Base-by-base conservation (phyloP, 2,888 invertebrate genomes). In the Asteroscopus sphinx region DNA sequence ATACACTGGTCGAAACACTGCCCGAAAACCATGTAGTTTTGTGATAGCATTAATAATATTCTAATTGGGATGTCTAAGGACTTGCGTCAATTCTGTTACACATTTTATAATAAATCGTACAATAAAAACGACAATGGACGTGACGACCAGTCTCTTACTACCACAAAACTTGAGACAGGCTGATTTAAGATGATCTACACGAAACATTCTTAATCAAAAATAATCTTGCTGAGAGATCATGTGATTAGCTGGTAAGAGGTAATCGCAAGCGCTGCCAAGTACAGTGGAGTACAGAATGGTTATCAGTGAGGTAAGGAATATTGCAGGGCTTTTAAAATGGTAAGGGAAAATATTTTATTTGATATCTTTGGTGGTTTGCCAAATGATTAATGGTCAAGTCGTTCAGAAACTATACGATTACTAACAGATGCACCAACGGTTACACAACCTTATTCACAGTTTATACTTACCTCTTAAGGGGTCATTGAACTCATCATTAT, bases 221-320 rank as follows among this genome's bases (percentile, higher is more conserved):
- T 86, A 85, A 81, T 77, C 71, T 72, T 72, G 81, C 74, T 76
- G 76, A 78, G 73, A 77, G 66, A 73, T 79, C 85, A 85, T 83
- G 83, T 82, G 87, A 85, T 80, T 49, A 58, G 35, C 21, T 51
- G 32, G 48, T 44, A 37, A 51, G 49, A 42, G 59, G 39, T 47
- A 56, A 42, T 49, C 8, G 32, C 15, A 41, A 11, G 42, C 52
- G 75, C 62, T 83, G 82, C 83, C 81, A 83, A 83, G 37, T 57
- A 51, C 65, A 3, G 4, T 21, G 21, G 21, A 6, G 21, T 21
- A 21, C 21, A 21, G 21, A 21, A 1, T 21, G 2, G 6, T 37
- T 17, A 11, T 17, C 33, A 45, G 35, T 21, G 45, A 53, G 46
- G 37, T 37, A 57, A 39, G 45, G 17, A 33, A 35, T 45, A 60